Base-by-base conservation (phyloP, 2,888 invertebrate genomes). In the Resseliella maxima region DNA sequence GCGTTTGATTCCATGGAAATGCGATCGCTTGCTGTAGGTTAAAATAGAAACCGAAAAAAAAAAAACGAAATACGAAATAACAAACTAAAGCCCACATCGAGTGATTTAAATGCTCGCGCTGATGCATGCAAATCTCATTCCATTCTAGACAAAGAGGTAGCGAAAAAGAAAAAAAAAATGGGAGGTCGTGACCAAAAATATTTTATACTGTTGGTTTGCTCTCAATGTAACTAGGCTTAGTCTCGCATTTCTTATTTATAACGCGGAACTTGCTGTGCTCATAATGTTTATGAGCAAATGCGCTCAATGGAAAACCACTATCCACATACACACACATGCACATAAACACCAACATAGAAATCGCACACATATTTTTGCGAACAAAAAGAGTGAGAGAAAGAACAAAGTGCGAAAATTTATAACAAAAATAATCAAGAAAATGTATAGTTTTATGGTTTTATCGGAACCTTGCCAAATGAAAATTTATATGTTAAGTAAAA, bases 381-480 rank as follows among this genome's bases (percentile, higher is more conserved):
- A 12, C 12, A 12, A 41, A 41, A 41, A 41, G 12, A 5, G 41
- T 12, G 41, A 12, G 12, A 12, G 41, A 41, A 12, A 41, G 18
- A 24, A n/a, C 59, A 59, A 59, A 59, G n/a, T 59, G 59, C 24
- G 59, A 59, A 59, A 59, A 59, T 59, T 59, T 59, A 59, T 59
- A 59, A 59, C 59, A 59, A 59, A 35, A 72, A 72, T 72, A 72
- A 59, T 59, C 59, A 59, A 59, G 59, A 35, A 72, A 72, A 72
- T 72, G 72, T 72, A 72, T 72, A 72, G 72, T 72, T 72, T 72
- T 72, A 72, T 35, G 72, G 35, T 35, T 72, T 72, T 72, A 31
- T 72, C 72, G 72, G 35, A 72, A 15, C 72, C 72, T 31, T 72
- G 72, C 72, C 72, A 72, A 72, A 35, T 72, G 27, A 35, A 72